phyloP scores from a whole-genome alignment of 2,888 invertebrate genomes.

The Ormyrus rosae region DNA sequence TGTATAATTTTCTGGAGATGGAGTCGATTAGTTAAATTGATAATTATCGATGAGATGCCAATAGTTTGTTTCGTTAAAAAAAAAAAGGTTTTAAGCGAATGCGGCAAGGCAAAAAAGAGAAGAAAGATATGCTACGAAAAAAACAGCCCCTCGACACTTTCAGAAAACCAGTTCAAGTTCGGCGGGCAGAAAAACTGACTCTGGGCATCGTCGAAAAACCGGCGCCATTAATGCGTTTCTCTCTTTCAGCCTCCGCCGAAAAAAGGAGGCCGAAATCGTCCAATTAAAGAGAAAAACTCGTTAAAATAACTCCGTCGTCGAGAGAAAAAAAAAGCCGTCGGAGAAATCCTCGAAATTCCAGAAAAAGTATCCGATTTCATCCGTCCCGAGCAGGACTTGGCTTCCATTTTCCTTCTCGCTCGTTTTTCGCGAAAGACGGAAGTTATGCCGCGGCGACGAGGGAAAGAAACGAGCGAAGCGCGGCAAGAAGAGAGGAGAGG shows the following conservation, averaged over 20 bases:
- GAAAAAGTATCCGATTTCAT: too few relatives aligned
- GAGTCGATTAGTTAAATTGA: too few relatives aligned
- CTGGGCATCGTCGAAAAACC: slow-evolving; percentile 2
- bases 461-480: neutral
- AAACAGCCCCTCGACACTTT: slow-evolving; percentile 6
- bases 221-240: slow-evolving; percentile 12
- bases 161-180: slow-evolving; percentile 41
- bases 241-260: neutral
- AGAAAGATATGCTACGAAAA: neutral
- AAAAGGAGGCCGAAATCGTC: slow-evolving; percentile 30
- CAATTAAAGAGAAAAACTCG: slow-evolving; percentile 49
- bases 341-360: too few relatives aligned
- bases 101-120: neutral
- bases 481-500: slow-evolving; percentile 16
- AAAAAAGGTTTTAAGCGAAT: neutral
- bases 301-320: slow-evolving; percentile 29
- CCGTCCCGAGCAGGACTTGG: too few relatives aligned
- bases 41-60: too few relatives aligned
- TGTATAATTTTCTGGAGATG: too few relatives aligned
- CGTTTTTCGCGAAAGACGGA: slow-evolving; percentile 46
- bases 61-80: too few relatives aligned
- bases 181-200: slow-evolving; percentile 22
- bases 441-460: slow-evolving; percentile 16
- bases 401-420: neutral
- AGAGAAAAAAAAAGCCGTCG: neutral